Evolutionary conservation across 2,113 vertebrate genomes (phyloP), one percentile per base, ranked within the genome.

Genomic region (Eudyptes chrysolophus): DNA sequence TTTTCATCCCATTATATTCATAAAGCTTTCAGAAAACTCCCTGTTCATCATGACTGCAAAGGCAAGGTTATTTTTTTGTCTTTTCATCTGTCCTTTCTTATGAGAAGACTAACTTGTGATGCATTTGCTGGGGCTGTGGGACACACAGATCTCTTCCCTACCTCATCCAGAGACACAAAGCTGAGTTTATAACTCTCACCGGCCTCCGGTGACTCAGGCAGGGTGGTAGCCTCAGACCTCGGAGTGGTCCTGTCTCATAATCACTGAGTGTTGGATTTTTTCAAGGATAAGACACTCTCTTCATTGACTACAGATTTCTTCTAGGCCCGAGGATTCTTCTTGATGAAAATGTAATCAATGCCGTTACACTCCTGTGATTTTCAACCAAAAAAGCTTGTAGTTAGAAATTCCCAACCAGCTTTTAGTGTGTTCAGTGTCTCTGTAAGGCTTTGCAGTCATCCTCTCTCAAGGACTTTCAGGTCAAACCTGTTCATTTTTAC

Each of bases 21-120:
- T 58, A 78, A 95, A 93, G 91, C 76, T 84, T 89, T 91, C 68
- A 14, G 48, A 91, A 91, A 89, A 84, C 70, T 85, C 81, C 76
- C 42, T 91, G 60, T 38, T 87, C 72, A 32, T 66, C 48, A 7
- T 9, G 44, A 36, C 75, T 90, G 69, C 65, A 38, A 38, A 84
- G n/a, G 61, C 25, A 42, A 75, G 29, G 86, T 66, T 84, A 21
- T 20, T 48, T 68, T 70, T 69, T 19, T 51, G 9, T 25, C 29
- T 36, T 86, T 72, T 83, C 4, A 2, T 48, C 10, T 62, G 46
- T 90, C 52, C 38, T 92, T 82, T 70, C 49, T 69, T 46, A 71
- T 0, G 29, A 78, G 72, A 66, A 51, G 42, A 13, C 18, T n/a
- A 21, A 40, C 30, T 54, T n/a, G 64, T 38, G 74, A 29, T 46